Percentiles rank a stretch among this genome's conserved stretches.
phyloP scores from a whole-genome alignment of 2,113 vertebrate species.

The Miniopterus natalensis region DNA sequence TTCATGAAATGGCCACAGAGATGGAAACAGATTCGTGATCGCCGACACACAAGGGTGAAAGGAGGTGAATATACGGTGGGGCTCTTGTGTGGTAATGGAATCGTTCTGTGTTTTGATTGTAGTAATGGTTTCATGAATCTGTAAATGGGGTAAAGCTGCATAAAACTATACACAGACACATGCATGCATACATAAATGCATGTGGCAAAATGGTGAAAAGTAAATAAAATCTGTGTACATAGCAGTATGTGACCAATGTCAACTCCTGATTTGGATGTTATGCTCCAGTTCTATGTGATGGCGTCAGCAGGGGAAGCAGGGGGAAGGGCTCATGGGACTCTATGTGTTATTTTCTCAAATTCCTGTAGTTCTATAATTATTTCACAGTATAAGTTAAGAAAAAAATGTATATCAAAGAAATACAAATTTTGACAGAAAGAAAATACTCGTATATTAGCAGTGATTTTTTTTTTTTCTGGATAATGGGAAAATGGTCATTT shows the following conservation, averaged over 20 bases:
- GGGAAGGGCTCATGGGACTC: neutral
- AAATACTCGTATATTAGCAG: neutral
- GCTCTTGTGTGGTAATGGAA: neutral
- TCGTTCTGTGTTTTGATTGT: neutral
- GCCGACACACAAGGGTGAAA: neutral
- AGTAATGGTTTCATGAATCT: neutral
- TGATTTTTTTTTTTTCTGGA: neutral
- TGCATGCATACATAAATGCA: neutral
- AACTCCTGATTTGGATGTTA: neutral
- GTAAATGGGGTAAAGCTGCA: neutral
- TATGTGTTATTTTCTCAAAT: neutral
- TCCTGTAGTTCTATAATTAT: neutral
- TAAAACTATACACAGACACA: neutral
- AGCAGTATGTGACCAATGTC: neutral
- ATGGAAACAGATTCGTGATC: neutral
- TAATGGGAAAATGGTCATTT: constrained; percentile 23
- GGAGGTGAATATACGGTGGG: neutral
- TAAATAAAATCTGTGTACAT: neutral
- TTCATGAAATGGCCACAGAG: neutral
- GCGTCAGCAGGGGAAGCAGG: neutral
- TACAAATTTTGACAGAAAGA: neutral
- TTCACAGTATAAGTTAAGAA: neutral
- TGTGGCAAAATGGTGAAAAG: neutral
- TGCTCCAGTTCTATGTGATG: neutral
- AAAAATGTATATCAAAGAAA: neutral